phyloP scores from a whole-genome alignment of 2,113 vertebrate genomes.

The Dipodomys spectabilis region DNA sequence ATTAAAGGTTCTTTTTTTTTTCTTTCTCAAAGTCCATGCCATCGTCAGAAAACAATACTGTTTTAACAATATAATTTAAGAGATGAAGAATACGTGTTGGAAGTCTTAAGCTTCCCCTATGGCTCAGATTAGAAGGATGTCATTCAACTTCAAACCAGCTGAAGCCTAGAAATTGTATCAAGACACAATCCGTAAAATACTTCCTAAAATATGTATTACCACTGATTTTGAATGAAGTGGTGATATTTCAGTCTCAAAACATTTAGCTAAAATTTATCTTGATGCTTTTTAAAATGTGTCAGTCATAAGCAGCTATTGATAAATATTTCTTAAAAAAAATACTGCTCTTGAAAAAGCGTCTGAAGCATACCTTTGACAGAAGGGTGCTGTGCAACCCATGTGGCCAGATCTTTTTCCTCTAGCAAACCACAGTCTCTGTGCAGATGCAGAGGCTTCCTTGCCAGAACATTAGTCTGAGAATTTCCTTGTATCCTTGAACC shows the following conservation, averaged over 20 bases:
- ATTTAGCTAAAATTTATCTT: conserved; percentile 7
- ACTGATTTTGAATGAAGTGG: not conserved
- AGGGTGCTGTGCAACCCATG: not conserved
- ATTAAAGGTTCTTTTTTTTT: not conserved
- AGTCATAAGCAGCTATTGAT: not conserved
- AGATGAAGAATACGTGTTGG: not conserved
- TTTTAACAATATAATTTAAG: not conserved
- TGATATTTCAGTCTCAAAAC: not conserved
- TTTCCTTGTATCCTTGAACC: not conserved
- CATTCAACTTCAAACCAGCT: not conserved
- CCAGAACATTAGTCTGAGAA: not conserved
- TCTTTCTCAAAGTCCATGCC: not conserved
- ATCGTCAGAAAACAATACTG: not conserved
- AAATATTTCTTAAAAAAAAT: not conserved
- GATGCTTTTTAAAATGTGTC: not conserved
- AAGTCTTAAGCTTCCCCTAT: not conserved
- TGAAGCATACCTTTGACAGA: not conserved
- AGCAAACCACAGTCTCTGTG: not conserved
- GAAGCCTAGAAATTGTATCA: not conserved
- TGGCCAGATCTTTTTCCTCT: not conserved
- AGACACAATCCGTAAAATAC: not conserved
- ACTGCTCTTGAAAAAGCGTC: not conserved
- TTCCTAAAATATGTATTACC: not conserved
- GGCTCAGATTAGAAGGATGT: not conserved
- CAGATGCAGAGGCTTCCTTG: not conserved